These are phyloP conservation scores for Nylanderia fulva DNA, from an alignment of 1,140 invertebrate genomes.

Conservation along the genomic window DNA sequence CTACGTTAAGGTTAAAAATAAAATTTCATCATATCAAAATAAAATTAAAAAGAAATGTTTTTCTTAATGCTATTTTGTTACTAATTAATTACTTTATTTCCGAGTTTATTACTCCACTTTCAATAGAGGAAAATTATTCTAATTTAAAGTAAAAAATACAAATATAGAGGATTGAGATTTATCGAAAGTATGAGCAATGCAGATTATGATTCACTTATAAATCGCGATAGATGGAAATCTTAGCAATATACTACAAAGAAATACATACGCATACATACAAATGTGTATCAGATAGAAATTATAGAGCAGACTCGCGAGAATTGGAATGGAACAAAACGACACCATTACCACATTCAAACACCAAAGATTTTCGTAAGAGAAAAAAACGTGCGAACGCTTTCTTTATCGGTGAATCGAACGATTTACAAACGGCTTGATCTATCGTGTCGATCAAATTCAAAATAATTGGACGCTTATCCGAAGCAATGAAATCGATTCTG, in stretches of 20 bases:
- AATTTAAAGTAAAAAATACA: background rate
- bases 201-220: background rate
- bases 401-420: background rate
- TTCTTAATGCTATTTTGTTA: background rate
- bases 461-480: slow-evolving; percentile 47
- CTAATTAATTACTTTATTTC: background rate
- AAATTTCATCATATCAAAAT: background rate
- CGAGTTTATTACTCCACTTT: background rate
- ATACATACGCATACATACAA: too few species aligned
- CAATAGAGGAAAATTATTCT: background rate
- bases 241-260: background rate
- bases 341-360: slow-evolving; percentile 69
- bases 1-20: background rate
- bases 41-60: background rate
- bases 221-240: slow-evolving; percentile 2
- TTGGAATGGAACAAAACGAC: slow-evolving; percentile 72
- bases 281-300: slow-evolving; percentile 32
- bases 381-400: slow-evolving; percentile 41
- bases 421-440: slow-evolving; percentile 18
- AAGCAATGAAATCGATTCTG: slow-evolving; percentile 46
- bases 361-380: slow-evolving; percentile 35
- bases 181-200: background rate
- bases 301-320: slow-evolving; percentile 69
- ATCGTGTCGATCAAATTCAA: slow-evolving; percentile 54
- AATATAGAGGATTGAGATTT: background rate